Percentiles rank a stretch among this genome's conserved stretches.
Evolutionary conservation across 1,140 invertebrate species (phyloP).

Genomic region (Parasteatoda tepidariorum): DNA sequence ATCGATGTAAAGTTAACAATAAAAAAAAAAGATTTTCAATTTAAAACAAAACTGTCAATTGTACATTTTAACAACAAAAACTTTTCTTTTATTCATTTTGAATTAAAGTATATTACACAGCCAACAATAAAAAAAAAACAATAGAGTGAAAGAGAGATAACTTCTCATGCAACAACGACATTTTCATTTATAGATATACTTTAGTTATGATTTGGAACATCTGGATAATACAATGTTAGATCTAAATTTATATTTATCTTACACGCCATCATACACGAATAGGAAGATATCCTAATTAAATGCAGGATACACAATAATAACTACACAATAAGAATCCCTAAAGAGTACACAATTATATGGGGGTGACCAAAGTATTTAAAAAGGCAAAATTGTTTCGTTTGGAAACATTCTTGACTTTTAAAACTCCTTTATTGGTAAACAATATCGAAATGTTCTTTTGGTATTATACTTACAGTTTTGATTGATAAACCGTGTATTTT

Average conservation of each 20-base stretch:
- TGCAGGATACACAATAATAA: neutral
- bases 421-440: too few species aligned
- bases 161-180: neutral
- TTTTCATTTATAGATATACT: neutral
- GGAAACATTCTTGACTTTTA: slow-evolving; percentile 10
- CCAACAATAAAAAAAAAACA: neutral
- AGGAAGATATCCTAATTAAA: neutral
- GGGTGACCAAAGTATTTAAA: slow-evolving; percentile 36
- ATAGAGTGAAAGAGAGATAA: neutral
- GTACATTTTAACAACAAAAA: slow-evolving; percentile 7
- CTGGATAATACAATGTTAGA: neutral
- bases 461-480: too few species aligned
- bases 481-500: too few species aligned
- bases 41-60: neutral
- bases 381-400: slow-evolving; percentile 19
- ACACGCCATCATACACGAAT: neutral
- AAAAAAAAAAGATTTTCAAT: neutral
- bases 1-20: neutral
- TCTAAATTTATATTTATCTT: neutral
- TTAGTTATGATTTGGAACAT: neutral
- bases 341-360: neutral
- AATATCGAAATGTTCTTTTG: too few species aligned
- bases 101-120: neutral
- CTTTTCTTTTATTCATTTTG: neutral
- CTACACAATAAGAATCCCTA: neutral